These are phyloP conservation scores for Pangasius larnaudii DNA, from an alignment of 2,797 vertebrate species.

Conservation along the genomic window DNA sequence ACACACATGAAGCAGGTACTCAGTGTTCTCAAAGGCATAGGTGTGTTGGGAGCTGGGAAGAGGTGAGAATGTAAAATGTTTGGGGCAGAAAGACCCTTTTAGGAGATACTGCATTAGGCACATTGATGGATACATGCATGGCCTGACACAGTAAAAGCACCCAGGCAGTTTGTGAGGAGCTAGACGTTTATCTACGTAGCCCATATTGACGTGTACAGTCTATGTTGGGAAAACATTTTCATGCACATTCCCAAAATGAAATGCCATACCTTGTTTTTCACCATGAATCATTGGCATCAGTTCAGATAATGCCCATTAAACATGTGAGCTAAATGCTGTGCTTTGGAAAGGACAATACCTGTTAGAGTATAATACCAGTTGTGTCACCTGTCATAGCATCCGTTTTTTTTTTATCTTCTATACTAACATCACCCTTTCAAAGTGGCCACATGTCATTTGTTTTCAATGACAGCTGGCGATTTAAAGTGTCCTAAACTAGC, in stretches of 20 bases:
- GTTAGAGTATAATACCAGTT: neutral
- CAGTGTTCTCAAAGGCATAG: neutral
- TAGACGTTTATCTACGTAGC: neutral
- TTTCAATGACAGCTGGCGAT: neutral
- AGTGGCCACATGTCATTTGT: neutral
- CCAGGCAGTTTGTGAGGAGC: neutral
- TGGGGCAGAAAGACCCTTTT: neutral
- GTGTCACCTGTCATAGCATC: neutral
- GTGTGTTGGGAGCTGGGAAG: neutral
- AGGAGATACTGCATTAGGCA: neutral
- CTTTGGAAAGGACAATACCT: neutral
- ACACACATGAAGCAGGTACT: neutral
- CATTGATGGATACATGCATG: neutral
- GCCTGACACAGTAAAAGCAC: neutral
- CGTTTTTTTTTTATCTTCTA: neutral
- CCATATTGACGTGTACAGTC: neutral
- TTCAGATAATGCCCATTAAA: neutral
- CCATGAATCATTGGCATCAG: neutral
- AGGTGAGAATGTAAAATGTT: neutral
- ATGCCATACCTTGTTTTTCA: neutral
- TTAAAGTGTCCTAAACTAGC: neutral
- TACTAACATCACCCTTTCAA: neutral
- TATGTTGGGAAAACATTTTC: too few species aligned
- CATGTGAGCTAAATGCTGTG: neutral
- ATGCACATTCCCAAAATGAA: conserved; percentile 3